A percentile compares a stretch with the other conserved stretches of the same genome.
Conservation (phyloP, 2,797 vertebrate species). For the Ceryle rudis region DNA sequence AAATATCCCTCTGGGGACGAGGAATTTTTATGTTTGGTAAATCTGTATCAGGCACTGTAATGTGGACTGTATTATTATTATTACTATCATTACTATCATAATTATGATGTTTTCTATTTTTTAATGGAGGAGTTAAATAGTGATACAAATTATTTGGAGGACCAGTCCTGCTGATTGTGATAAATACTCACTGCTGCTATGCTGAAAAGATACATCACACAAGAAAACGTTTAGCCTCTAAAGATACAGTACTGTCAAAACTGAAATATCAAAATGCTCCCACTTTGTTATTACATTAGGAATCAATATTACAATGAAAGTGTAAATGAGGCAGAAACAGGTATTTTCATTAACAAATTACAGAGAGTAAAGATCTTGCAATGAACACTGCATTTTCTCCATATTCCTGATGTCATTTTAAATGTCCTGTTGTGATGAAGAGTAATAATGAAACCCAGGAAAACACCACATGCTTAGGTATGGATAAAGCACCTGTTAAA, state of each 20-base stretch:
- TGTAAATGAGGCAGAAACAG: not conserved
- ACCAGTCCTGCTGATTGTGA: not conserved
- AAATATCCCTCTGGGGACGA: not conserved
- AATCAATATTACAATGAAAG: not conserved
- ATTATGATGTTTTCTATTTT: not conserved
- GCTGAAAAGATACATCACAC: not conserved
- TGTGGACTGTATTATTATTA: not conserved
- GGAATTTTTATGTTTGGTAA: not conserved
- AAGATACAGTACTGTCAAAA: not conserved
- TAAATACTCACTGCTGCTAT: slow-evolving; percentile 10
- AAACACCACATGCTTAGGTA: slow-evolving; percentile 35
- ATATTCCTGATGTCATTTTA: not conserved
- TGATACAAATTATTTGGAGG: not conserved
- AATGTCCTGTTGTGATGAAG: not conserved
- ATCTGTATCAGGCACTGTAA: not conserved
- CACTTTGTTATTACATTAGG: not conserved
- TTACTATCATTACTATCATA: not conserved
- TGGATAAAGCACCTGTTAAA: slow-evolving; percentile 49
- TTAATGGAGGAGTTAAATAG: not conserved
- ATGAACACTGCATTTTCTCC: not conserved
- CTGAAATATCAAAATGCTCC: not conserved
- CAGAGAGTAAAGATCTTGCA: not conserved
- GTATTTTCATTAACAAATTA: slow-evolving; percentile 3
- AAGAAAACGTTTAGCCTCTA: not conserved
- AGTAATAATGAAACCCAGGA: not conserved